A percentile compares a stretch with the other conserved stretches of the same genome.
Evolutionary conservation across 2,797 vertebrate genomes (phyloP).

Genomic region (Phataginus tricuspis): DNA sequence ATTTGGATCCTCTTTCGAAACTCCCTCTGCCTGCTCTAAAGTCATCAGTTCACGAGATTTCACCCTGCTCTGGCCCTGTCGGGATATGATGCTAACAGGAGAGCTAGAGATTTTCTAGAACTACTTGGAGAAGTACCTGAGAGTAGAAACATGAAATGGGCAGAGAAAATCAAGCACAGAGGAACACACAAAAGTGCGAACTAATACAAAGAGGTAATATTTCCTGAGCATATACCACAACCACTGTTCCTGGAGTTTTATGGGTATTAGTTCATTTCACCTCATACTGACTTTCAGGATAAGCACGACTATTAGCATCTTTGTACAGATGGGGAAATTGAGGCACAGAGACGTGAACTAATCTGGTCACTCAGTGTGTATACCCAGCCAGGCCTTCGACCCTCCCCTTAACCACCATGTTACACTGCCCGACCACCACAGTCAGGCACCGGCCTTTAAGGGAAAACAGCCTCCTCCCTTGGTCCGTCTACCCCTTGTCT

Average conservation of each 20-base stretch:
- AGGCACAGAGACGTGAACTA: background rate
- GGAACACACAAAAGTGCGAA: background rate
- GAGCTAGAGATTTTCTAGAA: background rate
- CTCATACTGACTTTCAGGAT: background rate
- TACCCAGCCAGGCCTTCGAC: background rate
- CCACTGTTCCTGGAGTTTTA: background rate
- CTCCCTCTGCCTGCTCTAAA: background rate
- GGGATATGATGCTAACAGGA: background rate
- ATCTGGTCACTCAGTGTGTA: background rate
- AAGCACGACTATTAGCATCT: background rate
- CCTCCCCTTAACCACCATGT: fast-evolving
- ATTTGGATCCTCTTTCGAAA: background rate
- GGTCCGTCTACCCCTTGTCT: background rate
- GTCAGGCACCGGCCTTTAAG: background rate
- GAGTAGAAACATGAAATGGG: background rate
- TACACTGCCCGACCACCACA: fast-evolving
- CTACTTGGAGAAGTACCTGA: background rate
- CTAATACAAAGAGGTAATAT: background rate
- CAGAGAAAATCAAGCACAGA: background rate
- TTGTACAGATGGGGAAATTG: background rate
- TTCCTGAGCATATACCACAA: background rate
- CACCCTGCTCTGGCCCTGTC: background rate
- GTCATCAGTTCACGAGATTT: background rate
- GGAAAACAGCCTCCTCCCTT: background rate
- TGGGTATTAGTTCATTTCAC: background rate